Conservation (phyloP, 2,888 invertebrate genomes). For the Cephus spinipes region DNA sequence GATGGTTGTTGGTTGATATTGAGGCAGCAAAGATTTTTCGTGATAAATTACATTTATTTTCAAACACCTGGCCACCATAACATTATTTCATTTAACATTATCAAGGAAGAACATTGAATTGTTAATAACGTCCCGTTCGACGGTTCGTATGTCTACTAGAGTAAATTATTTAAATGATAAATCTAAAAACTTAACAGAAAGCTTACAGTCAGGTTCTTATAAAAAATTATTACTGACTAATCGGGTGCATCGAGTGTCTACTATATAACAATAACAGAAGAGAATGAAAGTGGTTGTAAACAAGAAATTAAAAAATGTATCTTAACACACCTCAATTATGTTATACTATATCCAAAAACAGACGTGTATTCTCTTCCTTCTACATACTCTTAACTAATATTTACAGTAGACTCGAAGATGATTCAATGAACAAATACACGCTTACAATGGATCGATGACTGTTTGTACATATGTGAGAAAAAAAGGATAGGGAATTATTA, state of each 20-base stretch:
- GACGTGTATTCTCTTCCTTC: background rate
- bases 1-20: background rate
- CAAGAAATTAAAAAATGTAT: background rate
- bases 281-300: background rate
- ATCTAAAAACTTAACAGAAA: slow-evolving; percentile 4
- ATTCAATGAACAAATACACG: background rate
- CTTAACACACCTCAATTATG: background rate
- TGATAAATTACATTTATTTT: slow-evolving; percentile 5
- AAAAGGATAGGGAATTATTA: background rate
- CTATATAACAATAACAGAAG: background rate
- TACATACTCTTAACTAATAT: background rate
- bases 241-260: background rate
- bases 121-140: background rate
- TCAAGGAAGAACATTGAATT: background rate
- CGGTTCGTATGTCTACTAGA: background rate
- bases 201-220: slow-evolving; percentile 1
- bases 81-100: background rate
- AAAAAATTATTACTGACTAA: background rate
- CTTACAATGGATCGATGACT: background rate
- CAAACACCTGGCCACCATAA: background rate
- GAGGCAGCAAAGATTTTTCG: background rate
- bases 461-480: background rate
- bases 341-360: background rate
- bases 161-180: background rate
- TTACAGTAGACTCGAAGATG: slow-evolving; percentile 2